Conservation (phyloP, 2,888 invertebrate species). For the Chrysolina americana region DNA sequence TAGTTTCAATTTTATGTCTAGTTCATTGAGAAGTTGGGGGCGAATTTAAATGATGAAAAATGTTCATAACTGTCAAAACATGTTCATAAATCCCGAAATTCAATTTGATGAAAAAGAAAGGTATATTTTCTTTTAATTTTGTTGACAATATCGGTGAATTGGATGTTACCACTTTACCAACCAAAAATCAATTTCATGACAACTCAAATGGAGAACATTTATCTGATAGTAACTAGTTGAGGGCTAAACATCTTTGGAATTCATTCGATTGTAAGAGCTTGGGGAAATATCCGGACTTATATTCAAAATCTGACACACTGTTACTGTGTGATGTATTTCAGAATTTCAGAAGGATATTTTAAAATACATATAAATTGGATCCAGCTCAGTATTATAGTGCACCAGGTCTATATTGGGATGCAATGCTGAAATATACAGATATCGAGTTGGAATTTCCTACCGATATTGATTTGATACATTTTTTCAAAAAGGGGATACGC, state of each 20-base stretch:
- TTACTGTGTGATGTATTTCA: constrained; percentile 24
- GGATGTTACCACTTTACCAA: neutral
- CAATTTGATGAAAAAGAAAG: constrained; percentile 46
- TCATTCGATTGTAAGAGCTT: constrained; percentile 49
- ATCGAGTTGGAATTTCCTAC: too few species aligned
- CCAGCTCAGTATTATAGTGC: constrained; percentile 60
- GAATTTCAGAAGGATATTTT: constrained; percentile 18
- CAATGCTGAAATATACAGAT: too few species aligned
- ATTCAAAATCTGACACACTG: constrained; percentile 42
- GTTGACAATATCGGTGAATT: constrained; percentile 36
- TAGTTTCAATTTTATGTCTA: too few species aligned
- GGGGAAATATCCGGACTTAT: constrained; percentile 56
- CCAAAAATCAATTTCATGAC: constrained; percentile 3
- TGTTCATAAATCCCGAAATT: too few species aligned
- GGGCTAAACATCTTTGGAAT: constrained; percentile 58
- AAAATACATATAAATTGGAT: constrained; percentile 32
- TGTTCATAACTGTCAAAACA: too few species aligned
- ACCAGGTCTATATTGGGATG: too few species aligned
- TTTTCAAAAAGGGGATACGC: too few species aligned
- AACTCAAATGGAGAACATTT: constrained; percentile 44
- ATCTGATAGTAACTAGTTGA: constrained; percentile 53
- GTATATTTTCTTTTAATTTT: constrained; percentile 61
- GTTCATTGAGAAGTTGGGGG: too few species aligned
- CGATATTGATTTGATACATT: too few species aligned
- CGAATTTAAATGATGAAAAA: too few species aligned